Base-by-base conservation (phyloP, 1,140 invertebrate species). In the Panonychus citri region DNA sequence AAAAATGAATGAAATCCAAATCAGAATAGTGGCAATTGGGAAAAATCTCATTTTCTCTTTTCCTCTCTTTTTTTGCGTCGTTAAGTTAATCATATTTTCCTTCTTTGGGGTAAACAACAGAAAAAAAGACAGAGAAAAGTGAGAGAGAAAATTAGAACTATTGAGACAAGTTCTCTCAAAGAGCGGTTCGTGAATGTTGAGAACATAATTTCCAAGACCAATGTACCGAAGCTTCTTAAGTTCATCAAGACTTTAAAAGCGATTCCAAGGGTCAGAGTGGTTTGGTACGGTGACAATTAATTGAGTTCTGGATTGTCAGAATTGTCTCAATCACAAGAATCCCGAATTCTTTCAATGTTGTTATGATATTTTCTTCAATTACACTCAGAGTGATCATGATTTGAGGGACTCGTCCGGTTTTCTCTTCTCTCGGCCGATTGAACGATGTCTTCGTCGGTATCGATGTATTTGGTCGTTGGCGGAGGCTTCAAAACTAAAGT, bases 111-210 rank as follows among this genome's bases (percentile, higher is more conserved):
- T n/a, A n/a, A n/a, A n/a, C n/a, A n/a, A n/a, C n/a, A n/a, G n/a
- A n/a, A n/a, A n/a, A n/a, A n/a, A n/a, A n/a, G n/a, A n/a, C n/a
- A n/a, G n/a, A n/a, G n/a, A n/a, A n/a, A n/a, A n/a, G n/a, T n/a
- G n/a, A n/a, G n/a, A n/a, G n/a, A n/a, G n/a, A n/a, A n/a, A n/a
- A n/a, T n/a, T n/a, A n/a, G n/a, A n/a, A n/a, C n/a, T n/a, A n/a
- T n/a, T n/a, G n/a, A n/a, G n/a, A n/a, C n/a, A n/a, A n/a, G n/a
- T n/a, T n/a, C n/a, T n/a, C n/a, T 97, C 66, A 91, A 97, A 65
- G 94, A 93, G 10, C 97, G 90, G 83, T 75, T 98, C 3, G 70
- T 97, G 15, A 97, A 98, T 66, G 78, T 98, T 62, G 94, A 98
- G 72, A 94, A 94, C 68, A 65, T 73, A 62, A 77, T 94, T 27